Evolutionary conservation across 2,113 vertebrate species (phyloP).

Genomic region (Syrmaticus mikado): DNA sequence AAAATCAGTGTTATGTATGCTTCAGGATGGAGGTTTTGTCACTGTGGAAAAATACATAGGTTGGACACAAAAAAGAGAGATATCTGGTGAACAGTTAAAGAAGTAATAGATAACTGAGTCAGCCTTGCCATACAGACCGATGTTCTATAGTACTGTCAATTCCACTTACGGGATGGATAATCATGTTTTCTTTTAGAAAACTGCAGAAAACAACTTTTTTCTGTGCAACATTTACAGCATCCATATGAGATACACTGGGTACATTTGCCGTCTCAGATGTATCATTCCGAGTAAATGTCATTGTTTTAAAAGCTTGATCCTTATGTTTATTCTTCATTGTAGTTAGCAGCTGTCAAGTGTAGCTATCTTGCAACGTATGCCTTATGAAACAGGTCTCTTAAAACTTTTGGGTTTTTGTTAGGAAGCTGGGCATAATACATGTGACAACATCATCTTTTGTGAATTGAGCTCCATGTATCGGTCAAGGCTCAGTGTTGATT

Average conservation of each 20-base stretch:
- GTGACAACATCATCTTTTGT: background rate
- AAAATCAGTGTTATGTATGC: background rate
- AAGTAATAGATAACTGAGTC: background rate
- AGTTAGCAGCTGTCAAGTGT: background rate
- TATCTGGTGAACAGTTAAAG: background rate
- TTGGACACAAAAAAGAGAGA: background rate
- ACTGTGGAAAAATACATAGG: background rate
- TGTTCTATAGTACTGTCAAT: background rate
- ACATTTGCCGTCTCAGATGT: background rate
- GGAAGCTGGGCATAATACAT: background rate
- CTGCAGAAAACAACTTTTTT: slow-evolving; percentile 26
- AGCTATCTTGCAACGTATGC: background rate
- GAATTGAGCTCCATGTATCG: background rate
- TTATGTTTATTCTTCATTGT: background rate
- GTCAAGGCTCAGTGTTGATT: background rate
- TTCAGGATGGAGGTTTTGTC: background rate
- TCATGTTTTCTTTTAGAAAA: slow-evolving; percentile 39
- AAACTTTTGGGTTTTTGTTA: background rate
- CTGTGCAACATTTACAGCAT: slow-evolving; percentile 10
- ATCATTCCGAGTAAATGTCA: background rate
- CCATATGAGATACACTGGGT: background rate
- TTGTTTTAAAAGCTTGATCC: background rate
- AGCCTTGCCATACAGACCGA: background rate
- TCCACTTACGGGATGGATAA: background rate
- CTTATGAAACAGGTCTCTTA: background rate